Conservation (phyloP, 2,797 vertebrate genomes). For the Trichosurus vulpecula region DNA sequence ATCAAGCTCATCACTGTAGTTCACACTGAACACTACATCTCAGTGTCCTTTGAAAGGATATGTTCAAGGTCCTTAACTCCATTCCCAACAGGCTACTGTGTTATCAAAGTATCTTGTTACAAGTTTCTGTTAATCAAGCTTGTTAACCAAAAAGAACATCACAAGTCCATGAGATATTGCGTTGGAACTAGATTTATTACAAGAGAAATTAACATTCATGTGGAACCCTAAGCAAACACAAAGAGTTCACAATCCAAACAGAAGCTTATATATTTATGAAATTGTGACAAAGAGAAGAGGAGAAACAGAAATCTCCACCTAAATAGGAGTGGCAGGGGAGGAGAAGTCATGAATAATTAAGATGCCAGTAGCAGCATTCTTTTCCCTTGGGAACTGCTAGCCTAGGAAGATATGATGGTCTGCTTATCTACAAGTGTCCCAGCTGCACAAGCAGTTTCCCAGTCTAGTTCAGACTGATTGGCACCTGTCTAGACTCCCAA, state of each 20-base stretch:
- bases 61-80: conserved; percentile 93
- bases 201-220: neutral
- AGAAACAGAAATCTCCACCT: neutral
- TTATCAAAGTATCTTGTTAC: conserved; percentile 97
- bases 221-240: neutral
- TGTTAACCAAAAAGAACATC: neutral
- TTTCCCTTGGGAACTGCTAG: neutral
- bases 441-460: neutral
- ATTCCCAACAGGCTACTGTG: conserved; percentile 96
- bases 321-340: neutral
- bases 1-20: conserved; percentile 95
- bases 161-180: neutral
- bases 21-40: conserved; percentile 93
- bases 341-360: neutral
- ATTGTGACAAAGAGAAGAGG: neutral
- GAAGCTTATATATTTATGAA: neutral
- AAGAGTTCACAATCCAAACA: neutral
- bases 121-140: conserved; percentile 94
- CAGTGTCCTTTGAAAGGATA: conserved; percentile 95
- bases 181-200: neutral
- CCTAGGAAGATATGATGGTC: neutral
- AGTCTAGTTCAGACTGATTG: neutral
- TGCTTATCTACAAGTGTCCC: neutral
- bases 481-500: neutral
- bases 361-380: neutral